phyloP scores from a whole-genome alignment of 37 sponge, comb jelly and placozoan species.

The Theonella swinhoei region DNA sequence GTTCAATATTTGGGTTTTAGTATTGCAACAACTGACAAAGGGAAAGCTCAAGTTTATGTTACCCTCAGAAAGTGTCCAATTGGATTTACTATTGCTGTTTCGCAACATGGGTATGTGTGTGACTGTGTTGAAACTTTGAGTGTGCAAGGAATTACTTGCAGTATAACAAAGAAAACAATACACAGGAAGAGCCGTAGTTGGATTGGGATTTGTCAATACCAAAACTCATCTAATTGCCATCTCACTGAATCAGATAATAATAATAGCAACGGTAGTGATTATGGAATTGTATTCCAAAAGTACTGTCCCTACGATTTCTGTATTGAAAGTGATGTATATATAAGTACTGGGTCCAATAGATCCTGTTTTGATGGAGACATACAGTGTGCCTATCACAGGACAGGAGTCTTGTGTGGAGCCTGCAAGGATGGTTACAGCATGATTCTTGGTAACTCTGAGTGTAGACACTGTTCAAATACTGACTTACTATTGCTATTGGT shows the following conservation, averaged over 20 bases:
- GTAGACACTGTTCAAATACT: background rate
- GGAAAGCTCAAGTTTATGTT: too few relatives aligned
- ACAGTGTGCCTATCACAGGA: background rate
- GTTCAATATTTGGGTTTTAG: too few relatives aligned
- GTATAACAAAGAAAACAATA: too few relatives aligned
- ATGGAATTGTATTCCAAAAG: background rate
- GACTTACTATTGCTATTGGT: background rate
- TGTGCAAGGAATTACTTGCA: too few relatives aligned
- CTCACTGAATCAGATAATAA: background rate
- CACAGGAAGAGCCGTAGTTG: too few relatives aligned
- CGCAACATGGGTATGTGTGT: too few relatives aligned
- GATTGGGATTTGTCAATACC: too few relatives aligned
- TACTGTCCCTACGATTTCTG: constrained; percentile 20
- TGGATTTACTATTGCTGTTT: too few relatives aligned
- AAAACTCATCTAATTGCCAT: background rate
- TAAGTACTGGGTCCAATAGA: background rate
- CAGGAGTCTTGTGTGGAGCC: constrained; percentile 5
- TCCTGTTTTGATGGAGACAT: too few relatives aligned
- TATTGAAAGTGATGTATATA: background rate
- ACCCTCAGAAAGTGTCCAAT: too few relatives aligned
- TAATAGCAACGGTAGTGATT: background rate
- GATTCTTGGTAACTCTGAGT: background rate
- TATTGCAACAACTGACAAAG: too few relatives aligned
- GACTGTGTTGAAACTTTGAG: too few relatives aligned
- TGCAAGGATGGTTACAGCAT: background rate